phyloP scores from a whole-genome alignment of 2,888 invertebrate species.

The Doris montereyensis region DNA sequence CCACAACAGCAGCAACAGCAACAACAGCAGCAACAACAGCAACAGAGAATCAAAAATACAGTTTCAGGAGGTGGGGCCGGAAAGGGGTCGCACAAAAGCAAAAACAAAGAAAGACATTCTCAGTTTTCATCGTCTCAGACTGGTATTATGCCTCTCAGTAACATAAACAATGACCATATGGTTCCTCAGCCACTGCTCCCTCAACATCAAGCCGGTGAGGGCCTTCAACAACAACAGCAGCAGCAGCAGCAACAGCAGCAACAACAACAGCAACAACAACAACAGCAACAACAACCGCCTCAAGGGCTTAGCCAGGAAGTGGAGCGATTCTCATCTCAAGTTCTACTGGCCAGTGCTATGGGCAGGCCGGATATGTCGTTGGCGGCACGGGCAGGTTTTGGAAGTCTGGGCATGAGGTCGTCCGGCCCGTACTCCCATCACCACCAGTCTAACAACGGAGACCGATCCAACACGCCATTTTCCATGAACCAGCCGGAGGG shows the following conservation, averaged over 20 bases:
- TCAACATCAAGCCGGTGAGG: not conserved
- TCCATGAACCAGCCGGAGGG: not conserved
- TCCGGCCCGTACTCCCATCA: conserved; percentile 16
- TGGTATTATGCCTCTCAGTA: too few species aligned
- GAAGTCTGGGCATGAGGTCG: not conserved
- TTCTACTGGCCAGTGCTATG: too few species aligned
- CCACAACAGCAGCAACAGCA: too few species aligned
- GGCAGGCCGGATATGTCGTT: not conserved
- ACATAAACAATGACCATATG: too few species aligned
- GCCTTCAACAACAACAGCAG: not conserved
- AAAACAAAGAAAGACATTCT: not conserved
- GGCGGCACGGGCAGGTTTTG: not conserved
- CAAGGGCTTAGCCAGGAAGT: too few species aligned
- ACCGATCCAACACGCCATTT: not conserved
- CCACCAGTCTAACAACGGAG: not conserved
- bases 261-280: not conserved
- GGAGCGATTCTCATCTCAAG: too few species aligned
- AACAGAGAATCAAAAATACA: not conserved
- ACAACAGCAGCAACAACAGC: not conserved
- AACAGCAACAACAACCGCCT: conserved; percentile 4
- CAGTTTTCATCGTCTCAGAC: too few species aligned
- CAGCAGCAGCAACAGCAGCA: not conserved
- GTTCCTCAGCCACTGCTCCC: not conserved
- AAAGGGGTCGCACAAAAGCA: not conserved
- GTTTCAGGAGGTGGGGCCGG: not conserved